Evolutionary conservation across 1,140 invertebrate genomes (phyloP).

Genomic region (Atta cephalotes): DNA sequence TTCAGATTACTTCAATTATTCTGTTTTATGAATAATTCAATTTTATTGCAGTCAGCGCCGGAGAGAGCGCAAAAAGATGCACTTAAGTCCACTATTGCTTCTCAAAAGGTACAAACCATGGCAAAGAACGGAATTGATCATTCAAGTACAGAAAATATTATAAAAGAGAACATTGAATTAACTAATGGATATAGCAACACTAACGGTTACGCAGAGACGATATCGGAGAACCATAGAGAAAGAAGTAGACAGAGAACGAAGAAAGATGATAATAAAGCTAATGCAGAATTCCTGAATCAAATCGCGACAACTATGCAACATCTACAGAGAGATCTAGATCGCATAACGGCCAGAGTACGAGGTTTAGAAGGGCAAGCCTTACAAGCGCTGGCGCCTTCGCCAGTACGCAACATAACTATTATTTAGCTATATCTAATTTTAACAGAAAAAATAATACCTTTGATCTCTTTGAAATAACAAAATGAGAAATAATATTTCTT

Average conservation of each 20-base stretch:
- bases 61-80: constrained; percentile 80
- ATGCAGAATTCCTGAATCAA: constrained; percentile 80
- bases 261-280: constrained; percentile 78
- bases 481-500: constrained; percentile 28
- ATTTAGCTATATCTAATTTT: not conserved
- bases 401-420: constrained; percentile 49
- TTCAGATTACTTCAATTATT: not conserved
- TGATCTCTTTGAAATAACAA: not conserved
- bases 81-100: constrained; percentile 75
- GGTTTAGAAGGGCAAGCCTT: constrained; percentile 82
- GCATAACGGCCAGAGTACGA: constrained; percentile 81
- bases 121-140: constrained; percentile 64
- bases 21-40: constrained; percentile 1
- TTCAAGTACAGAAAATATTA: constrained; percentile 58
- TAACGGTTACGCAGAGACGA: constrained; percentile 61
- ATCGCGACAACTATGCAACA: constrained; percentile 81
- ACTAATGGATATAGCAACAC: constrained; percentile 78
- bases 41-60: constrained; percentile 79
- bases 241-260: constrained; percentile 77
- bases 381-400: constrained; percentile 71
- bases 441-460: constrained; percentile 16
- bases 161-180: constrained; percentile 72
- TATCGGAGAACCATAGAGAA: constrained; percentile 74
- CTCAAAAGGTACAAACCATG: constrained; percentile 66
- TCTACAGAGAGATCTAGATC: constrained; percentile 83